Percentiles rank a stretch among this genome's conserved stretches.
phyloP scores from a whole-genome alignment of 2,113 vertebrate genomes.

The Falco punctatus region DNA sequence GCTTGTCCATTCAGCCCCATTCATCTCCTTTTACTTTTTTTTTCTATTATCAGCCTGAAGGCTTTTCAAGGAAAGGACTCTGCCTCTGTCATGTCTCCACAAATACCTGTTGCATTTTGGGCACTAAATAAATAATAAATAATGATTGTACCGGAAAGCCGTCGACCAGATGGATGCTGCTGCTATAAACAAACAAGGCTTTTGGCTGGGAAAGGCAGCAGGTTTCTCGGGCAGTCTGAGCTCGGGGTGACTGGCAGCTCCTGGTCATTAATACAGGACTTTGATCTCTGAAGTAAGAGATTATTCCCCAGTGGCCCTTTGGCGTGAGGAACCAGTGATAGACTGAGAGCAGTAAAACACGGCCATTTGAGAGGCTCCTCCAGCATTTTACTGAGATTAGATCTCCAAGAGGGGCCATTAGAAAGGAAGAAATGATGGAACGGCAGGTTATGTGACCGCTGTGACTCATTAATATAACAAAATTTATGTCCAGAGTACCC shows the following conservation, averaged over 20 bases:
- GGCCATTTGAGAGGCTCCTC: constrained; percentile 32
- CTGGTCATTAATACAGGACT: neutral
- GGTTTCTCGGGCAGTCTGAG: neutral
- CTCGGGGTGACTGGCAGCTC: neutral
- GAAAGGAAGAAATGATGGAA: constrained; percentile 27
- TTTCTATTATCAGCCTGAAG: neutral
- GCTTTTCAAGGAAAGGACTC: neutral
- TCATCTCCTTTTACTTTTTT: neutral
- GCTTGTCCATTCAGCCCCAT: neutral
- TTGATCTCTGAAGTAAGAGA: constrained; percentile 43
- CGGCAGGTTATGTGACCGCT: neutral
- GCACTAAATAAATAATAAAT: constrained; percentile 13
- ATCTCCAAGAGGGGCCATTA: constrained; percentile 49
- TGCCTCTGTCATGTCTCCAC: neutral
- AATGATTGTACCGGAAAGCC: neutral
- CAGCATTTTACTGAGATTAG: constrained; percentile 59
- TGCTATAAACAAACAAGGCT: neutral
- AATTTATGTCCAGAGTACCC: constrained; percentile 52
- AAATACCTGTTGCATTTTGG: neutral
- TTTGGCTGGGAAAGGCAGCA: neutral
- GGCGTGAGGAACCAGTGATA: neutral
- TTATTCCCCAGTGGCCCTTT: neutral
- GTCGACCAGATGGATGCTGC: neutral
- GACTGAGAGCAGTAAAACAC: constrained; percentile 52
- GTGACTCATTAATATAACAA: constrained; percentile 63